Percentiles rank a stretch among this genome's conserved stretches.
These are phyloP conservation scores for Pituophis catenifer DNA, from an alignment of 2,113 vertebrate genomes.

Conservation along the genomic window DNA sequence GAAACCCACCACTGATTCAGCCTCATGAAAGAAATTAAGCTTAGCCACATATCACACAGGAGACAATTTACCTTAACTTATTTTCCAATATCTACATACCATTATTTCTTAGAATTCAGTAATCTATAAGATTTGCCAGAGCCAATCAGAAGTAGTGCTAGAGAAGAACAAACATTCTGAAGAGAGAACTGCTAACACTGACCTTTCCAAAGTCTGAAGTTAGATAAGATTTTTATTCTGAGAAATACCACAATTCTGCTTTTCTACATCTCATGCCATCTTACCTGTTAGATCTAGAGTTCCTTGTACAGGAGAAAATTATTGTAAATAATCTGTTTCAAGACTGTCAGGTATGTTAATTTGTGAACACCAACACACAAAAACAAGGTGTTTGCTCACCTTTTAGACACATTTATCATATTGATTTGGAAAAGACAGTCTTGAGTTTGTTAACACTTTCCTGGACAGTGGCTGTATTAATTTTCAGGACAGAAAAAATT, in stretches of 20 bases:
- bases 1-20: background rate
- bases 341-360: background rate
- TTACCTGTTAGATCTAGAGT: background rate
- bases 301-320: background rate
- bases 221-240: background rate
- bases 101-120: background rate
- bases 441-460: background rate
- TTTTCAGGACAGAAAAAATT: background rate
- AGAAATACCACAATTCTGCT: background rate
- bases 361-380: background rate
- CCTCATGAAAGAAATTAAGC: background rate
- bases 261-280: background rate
- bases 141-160: background rate
- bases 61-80: background rate
- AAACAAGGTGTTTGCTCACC: background rate
- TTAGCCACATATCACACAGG: background rate
- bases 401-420: background rate
- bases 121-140: background rate
- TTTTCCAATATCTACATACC: background rate
- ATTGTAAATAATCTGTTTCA: background rate
- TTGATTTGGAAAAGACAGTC: background rate
- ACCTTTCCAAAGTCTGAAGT: background rate
- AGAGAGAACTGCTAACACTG: background rate
- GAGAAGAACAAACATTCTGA: background rate
- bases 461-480: background rate